Base-by-base conservation (phyloP, 2,797 vertebrate genomes). In the Xenops minutus region DNA sequence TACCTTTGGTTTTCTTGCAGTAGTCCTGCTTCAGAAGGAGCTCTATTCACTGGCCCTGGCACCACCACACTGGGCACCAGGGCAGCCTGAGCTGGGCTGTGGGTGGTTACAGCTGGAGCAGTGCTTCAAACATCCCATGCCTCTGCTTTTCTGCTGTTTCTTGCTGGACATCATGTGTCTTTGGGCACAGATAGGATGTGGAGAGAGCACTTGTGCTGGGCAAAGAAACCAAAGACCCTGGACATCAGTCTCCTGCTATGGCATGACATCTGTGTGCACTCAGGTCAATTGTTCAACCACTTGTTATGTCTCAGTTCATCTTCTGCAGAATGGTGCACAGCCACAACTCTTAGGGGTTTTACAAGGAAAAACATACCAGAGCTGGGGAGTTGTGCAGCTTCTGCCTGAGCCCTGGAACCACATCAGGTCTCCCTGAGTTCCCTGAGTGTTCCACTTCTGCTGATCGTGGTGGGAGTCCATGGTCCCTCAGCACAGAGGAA, bases 291-390 rank as follows among this genome's bases (percentile, higher is more conserved):
- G 0, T 36, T 72, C 36, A 4, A 41, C 10, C 17, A 5, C 36
- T 69, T 2, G 3, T 15, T 20, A 0, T 24, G 37, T 41, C 32
- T 77, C 21, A 11, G 1, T 14, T 76, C 1, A 11, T 5, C 3
- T 59, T 67, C 64, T 88, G 81, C 27, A 32, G 29, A 66, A 26
- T 13, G 30, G 19, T 13, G 43, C 21, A 18, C 37, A 59, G 1
- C 18, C 5, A 3, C 27, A 27, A 22, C 44, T 78, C 63, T 44
- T 14, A 15, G 8, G 36, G 46, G 15, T 13, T 85, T 81, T 39
- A 18, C 24, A 61, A 23, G 32, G 46, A n/a, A 79, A 85, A 74
- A 19, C 10, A 5, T 5, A 18, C 52, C 17, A 18, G 15, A 27
- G 11, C 7, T 1, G 4, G 58, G 13, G 22, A 54, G 32, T 9